These are phyloP conservation scores for Leptopilina boulardi DNA, from an alignment of 1,140 invertebrate species.

Conservation along the genomic window DNA sequence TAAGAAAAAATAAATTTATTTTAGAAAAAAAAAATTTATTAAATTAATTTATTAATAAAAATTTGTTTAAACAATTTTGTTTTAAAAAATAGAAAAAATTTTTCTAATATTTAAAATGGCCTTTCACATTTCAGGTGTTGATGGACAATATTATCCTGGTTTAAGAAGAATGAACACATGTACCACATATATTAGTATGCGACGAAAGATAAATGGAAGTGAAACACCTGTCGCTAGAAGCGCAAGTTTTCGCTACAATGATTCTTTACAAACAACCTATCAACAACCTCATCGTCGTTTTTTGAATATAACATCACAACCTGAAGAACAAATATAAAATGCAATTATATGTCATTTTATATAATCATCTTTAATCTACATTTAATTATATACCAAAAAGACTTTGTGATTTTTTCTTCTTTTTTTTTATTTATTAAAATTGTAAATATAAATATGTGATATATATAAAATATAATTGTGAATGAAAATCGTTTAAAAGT, in stretches of 20 bases:
- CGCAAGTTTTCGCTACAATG: slow-evolving; percentile 56
- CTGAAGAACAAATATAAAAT: slow-evolving; percentile 60
- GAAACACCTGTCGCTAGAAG: slow-evolving; percentile 52
- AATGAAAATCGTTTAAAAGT: slow-evolving; percentile 3
- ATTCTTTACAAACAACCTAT: slow-evolving; percentile 31
- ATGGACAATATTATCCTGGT: slow-evolving; percentile 75
- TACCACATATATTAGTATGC: slow-evolving; percentile 78
- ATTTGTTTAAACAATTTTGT: no score
- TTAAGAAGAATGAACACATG: slow-evolving; percentile 80
- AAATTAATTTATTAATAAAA: no score
- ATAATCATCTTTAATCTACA: no score
- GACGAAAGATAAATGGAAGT: slow-evolving; percentile 58
- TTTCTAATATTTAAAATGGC: not conserved
- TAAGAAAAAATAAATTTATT: no score
- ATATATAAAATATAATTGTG: not conserved
- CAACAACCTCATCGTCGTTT: slow-evolving; percentile 48
- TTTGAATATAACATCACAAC: slow-evolving; percentile 53
- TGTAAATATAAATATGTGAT: slow-evolving; percentile 38
- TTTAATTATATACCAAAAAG: no score
- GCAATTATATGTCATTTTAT: not conserved
- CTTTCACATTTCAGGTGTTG: slow-evolving; percentile 56
- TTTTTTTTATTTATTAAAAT: not conserved
- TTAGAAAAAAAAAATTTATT: no score
- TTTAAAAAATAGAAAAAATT: no score
- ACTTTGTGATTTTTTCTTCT: not conserved